Conservation (phyloP, 2,797 vertebrate genomes). For the Pempheris klunzingeri region DNA sequence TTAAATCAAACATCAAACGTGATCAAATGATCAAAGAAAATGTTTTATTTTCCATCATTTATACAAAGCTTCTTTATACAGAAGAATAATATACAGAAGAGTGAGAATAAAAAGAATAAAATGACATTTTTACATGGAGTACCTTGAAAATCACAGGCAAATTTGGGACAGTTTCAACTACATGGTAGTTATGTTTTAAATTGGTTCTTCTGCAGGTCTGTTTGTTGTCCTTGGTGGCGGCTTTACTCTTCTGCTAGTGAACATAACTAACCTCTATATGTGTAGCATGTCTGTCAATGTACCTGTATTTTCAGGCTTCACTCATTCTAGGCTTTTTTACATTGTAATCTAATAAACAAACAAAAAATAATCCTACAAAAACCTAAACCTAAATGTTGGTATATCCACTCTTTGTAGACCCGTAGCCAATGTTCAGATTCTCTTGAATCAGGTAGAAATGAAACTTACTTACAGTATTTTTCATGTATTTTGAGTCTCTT, state of each 20-base stretch:
- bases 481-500: constrained; percentile 17
- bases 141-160: constrained; percentile 79
- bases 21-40: constrained; percentile 56
- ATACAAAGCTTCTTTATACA: constrained; percentile 83
- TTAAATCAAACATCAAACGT: neutral
- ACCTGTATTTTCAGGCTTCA: constrained; percentile 76
- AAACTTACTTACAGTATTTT: constrained; percentile 35
- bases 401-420: constrained; percentile 55
- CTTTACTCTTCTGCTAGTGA: constrained; percentile 33
- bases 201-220: constrained; percentile 50
- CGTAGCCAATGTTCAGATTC: constrained; percentile 17
- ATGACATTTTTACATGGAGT: constrained; percentile 73
- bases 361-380: constrained; percentile 52
- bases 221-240: constrained; percentile 28
- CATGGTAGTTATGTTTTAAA: constrained; percentile 80
- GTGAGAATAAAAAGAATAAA: constrained; percentile 57
- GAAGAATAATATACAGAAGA: constrained; percentile 74
- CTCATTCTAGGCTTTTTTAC: constrained; percentile 46
- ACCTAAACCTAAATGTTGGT: constrained; percentile 55
- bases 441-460: constrained; percentile 39
- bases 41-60: constrained; percentile 79
- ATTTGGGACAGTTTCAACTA: constrained; percentile 82
- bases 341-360: constrained; percentile 65
- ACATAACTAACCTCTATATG: constrained; percentile 67
- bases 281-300: constrained; percentile 78